Evolutionary conservation across 2,888 invertebrate genomes (phyloP).

Genomic region (Nomada fucata): DNA sequence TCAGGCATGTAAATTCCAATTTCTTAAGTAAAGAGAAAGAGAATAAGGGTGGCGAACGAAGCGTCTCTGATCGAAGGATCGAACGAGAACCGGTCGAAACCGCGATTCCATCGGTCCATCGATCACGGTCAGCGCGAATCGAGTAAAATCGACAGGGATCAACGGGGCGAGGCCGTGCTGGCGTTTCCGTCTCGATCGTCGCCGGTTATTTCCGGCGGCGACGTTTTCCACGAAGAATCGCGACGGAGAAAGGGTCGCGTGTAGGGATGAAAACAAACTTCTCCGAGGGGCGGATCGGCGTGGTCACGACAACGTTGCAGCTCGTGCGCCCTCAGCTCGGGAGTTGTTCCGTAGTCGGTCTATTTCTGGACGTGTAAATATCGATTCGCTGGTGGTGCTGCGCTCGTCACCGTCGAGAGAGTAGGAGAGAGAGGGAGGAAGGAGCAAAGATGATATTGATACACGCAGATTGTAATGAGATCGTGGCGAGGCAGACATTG

Average conservation of each 20-base stretch:
- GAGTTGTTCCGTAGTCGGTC: conserved; percentile 70
- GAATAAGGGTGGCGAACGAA: neutral
- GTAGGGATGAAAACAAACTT: conserved; percentile 36
- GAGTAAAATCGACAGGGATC: neutral
- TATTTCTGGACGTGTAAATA: conserved; percentile 81
- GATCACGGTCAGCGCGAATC: conserved; percentile 12
- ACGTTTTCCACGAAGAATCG: conserved; percentile 10
- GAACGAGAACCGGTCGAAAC: neutral
- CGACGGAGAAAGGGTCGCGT: conserved; percentile 21
- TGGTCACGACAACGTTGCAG: conserved; percentile 54
- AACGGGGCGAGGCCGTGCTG: conserved; percentile 35
- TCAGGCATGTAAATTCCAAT: too few species aligned
- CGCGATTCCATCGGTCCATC: neutral
- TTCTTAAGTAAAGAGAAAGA: neutral
- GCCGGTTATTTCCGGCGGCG: conserved; percentile 38
- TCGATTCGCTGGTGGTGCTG: conserved; percentile 73
- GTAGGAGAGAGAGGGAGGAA: conserved; percentile 5
- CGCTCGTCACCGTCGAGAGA: conserved; percentile 31
- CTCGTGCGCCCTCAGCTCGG: conserved; percentile 54
- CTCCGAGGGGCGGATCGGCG: conserved; percentile 38
- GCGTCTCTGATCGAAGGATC: neutral
- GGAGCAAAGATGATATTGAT: conserved; percentile 43
- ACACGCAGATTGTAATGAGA: conserved; percentile 20
- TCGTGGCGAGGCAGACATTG: neutral
- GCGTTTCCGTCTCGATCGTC: conserved; percentile 26